phyloP scores from a whole-genome alignment of 1,140 invertebrate species.

The Onthophagus taurus region DNA sequence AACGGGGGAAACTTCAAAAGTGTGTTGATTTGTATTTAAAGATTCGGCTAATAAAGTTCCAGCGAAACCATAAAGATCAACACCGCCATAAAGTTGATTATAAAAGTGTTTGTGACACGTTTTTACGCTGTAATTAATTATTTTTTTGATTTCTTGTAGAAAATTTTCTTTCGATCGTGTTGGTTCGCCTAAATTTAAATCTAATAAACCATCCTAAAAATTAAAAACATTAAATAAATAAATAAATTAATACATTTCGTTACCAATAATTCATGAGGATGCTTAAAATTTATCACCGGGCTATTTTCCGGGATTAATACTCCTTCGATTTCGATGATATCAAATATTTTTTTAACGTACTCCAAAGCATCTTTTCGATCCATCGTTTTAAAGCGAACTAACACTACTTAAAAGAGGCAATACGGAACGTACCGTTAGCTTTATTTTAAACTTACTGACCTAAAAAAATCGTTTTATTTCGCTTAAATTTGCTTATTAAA shows the following conservation, averaged over 20 bases:
- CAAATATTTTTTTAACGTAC: not conserved
- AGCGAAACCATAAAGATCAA: conserved; percentile 63
- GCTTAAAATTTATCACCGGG: not conserved
- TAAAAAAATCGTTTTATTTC: too few species aligned
- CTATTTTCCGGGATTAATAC: not conserved
- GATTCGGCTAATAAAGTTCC: conserved; percentile 65
- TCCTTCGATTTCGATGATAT: not conserved
- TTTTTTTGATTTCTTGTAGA: conserved; percentile 32
- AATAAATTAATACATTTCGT: not conserved
- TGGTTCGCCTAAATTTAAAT: conserved; percentile 9
- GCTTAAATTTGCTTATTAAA: too few species aligned
- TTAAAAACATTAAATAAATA: not conserved
- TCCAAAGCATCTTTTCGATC: not conserved
- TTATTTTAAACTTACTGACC: too few species aligned
- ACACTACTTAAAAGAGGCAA: too few species aligned
- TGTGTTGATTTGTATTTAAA: conserved; percentile 71
- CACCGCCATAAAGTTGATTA: conserved; percentile 68
- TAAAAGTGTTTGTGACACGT: conserved; percentile 62
- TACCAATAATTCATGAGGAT: not conserved
- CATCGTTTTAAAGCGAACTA: too few species aligned
- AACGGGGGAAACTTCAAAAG: conserved; percentile 68
- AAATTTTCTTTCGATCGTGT: conserved; percentile 9
- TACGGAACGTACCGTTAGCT: too few species aligned
- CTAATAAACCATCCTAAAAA: conserved; percentile 16
- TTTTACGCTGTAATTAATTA: conserved; percentile 61